A percentile compares a stretch with the other conserved stretches of the same genome.
Evolutionary conservation across 2,797 vertebrate genomes (phyloP).

Genomic region (Lacerta bilineata): DNA sequence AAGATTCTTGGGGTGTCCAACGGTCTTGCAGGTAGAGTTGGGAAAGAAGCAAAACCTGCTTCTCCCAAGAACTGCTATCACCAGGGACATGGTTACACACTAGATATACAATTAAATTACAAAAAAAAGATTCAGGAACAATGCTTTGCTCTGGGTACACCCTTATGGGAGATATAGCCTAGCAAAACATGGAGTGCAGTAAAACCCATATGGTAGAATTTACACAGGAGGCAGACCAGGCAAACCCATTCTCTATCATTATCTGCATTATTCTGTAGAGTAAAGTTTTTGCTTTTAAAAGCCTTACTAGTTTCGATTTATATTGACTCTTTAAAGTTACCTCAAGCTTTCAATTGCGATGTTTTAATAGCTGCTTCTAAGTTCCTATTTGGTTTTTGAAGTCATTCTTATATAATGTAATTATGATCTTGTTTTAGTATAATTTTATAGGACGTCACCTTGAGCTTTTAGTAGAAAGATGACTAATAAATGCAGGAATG

Average conservation of each 20-base stretch:
- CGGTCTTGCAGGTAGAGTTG: too few relatives aligned
- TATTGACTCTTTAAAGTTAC: not conserved
- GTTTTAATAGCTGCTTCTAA: not conserved
- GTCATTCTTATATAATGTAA: not conserved
- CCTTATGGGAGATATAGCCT: not conserved
- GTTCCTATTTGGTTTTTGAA: not conserved
- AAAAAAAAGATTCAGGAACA: too few relatives aligned
- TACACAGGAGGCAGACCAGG: too few relatives aligned
- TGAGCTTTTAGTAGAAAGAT: not conserved
- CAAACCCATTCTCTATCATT: not conserved
- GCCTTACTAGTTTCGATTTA: not conserved
- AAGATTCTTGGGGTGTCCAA: not conserved
- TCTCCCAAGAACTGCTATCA: not conserved
- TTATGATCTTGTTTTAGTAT: not conserved
- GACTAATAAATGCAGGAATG: not conserved
- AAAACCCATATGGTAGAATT: not conserved
- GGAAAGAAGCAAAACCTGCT: too few relatives aligned
- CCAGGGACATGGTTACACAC: not conserved
- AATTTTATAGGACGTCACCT: not conserved
- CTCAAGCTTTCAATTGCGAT: not conserved
- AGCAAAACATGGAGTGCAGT: not conserved
- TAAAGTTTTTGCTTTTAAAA: not conserved
- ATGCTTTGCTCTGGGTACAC: not conserved
- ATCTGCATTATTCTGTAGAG: not conserved
- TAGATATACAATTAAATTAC: too few relatives aligned